These are phyloP conservation scores for Eulithis prunata DNA, from an alignment of 2,888 invertebrate species.

Conservation along the genomic window DNA sequence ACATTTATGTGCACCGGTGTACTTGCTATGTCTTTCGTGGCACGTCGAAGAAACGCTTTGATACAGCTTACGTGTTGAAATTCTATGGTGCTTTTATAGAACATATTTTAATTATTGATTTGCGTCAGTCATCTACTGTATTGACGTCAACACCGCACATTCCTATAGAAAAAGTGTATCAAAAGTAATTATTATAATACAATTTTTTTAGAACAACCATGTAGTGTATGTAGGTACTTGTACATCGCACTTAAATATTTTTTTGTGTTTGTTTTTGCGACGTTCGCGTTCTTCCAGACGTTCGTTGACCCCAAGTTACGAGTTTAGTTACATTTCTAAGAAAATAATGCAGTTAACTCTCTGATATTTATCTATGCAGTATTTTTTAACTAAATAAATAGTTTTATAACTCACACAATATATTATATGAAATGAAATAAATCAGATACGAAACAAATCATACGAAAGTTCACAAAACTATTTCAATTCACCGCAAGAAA, in stretches of 20 bases:
- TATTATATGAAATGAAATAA: background rate
- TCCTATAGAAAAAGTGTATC: background rate
- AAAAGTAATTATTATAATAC: background rate
- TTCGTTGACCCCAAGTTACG: conserved; percentile 25
- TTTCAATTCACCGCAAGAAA: conserved; percentile 37
- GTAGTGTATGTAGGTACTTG: background rate
- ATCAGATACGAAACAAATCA: conserved; percentile 31
- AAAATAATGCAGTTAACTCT: background rate
- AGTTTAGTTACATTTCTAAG: conserved; percentile 7
- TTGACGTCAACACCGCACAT: conserved; percentile 3
- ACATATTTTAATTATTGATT: background rate
- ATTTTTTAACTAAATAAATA: background rate
- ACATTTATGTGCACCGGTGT: conserved; percentile 20
- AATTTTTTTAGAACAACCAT: background rate
- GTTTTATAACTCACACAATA: background rate
- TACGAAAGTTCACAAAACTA: conserved; percentile 4
- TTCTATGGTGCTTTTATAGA: background rate
- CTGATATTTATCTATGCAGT: background rate
- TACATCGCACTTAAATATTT: conserved; percentile 1
- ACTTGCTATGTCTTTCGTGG: background rate
- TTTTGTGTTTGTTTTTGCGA: conserved; percentile 19
- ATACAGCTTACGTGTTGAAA: background rate
- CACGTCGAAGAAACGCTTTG: background rate
- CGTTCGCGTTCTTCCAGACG: conserved; percentile 27
- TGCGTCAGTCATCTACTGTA: conserved; percentile 3